Conservation (phyloP, 2,888 invertebrate genomes). For the Diploptera punctata region DNA sequence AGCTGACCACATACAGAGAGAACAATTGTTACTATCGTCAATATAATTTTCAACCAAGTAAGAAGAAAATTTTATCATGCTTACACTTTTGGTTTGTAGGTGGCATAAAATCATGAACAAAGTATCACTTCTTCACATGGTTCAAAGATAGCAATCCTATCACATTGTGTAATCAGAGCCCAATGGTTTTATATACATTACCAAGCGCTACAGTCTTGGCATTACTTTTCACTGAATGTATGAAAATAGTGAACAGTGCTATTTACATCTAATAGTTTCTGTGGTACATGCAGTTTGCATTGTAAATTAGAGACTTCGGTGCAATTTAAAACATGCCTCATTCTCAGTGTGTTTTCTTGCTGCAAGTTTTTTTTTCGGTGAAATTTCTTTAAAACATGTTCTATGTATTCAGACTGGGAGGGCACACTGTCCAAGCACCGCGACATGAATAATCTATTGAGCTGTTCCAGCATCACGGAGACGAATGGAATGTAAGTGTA, state of each 20-base stretch:
- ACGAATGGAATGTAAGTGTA: too few relatives aligned
- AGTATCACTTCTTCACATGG: neutral
- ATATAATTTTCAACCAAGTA: neutral
- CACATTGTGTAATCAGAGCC: neutral
- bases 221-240: neutral
- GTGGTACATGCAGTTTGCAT: neutral
- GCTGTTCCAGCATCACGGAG: too few relatives aligned
- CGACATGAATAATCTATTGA: too few relatives aligned
- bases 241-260: too few relatives aligned
- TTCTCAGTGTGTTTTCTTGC: too few relatives aligned
- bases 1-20: neutral
- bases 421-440: too few relatives aligned
- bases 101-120: neutral
- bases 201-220: neutral
- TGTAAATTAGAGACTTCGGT: neutral
- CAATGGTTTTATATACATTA: neutral
- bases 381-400: too few relatives aligned
- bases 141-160: neutral
- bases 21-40: neutral
- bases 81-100: neutral
- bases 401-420: too few relatives aligned
- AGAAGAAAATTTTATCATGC: neutral
- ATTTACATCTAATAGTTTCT: neutral
- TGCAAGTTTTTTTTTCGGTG: too few relatives aligned
- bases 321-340: too few relatives aligned